Evolutionary conservation across 2,888 invertebrate species (phyloP).

Genomic region (Polyommatus iphigenia): DNA sequence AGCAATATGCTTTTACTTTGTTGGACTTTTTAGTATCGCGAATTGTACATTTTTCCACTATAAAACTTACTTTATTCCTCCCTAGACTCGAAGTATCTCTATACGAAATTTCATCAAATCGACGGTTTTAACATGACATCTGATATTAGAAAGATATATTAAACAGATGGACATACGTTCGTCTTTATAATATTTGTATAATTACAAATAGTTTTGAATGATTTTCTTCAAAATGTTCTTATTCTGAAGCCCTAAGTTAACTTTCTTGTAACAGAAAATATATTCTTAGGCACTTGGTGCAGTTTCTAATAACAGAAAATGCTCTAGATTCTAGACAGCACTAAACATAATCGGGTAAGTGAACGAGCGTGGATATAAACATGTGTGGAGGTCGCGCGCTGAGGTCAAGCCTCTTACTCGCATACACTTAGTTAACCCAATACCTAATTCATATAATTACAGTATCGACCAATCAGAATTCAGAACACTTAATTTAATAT

Average conservation of each 20-base stretch:
- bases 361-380: background rate
- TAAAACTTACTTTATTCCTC: background rate
- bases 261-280: no score
- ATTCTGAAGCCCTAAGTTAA: no score
- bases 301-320: background rate
- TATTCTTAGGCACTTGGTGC: no score
- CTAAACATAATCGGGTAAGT: background rate
- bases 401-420: slow-evolving; percentile 11
- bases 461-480: background rate
- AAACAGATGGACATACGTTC: no score
- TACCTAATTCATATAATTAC: background rate
- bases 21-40: no score
- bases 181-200: no score
- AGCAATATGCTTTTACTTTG: background rate
- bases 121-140: no score
- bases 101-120: no score
- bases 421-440: background rate
- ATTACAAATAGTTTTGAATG: no score
- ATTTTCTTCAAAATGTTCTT: no score
- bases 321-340: background rate
- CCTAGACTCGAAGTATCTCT: background rate
- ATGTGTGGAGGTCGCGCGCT: background rate
- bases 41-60: no score
- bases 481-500: background rate
- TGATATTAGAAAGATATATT: no score